These are phyloP conservation scores for Aphaenogaster ashmeadi DNA, from an alignment of 1,140 invertebrate species.

Conservation along the genomic window DNA sequence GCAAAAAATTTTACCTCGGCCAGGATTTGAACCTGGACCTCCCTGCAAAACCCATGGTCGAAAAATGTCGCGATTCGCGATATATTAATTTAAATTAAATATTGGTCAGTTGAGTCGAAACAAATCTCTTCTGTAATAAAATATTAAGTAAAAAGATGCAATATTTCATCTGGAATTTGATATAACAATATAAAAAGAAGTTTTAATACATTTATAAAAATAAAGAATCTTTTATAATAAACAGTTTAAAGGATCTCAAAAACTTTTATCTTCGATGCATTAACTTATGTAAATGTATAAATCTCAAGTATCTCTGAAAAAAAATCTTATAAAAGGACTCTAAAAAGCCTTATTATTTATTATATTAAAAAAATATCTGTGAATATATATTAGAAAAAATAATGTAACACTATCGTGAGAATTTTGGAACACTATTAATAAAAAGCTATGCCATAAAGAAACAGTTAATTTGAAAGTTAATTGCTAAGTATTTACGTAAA, in stretches of 20 bases:
- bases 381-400: neutral
- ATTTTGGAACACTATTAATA: neutral
- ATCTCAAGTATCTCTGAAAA: neutral
- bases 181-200: neutral
- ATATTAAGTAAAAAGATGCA: neutral
- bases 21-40: too few relatives aligned
- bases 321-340: neutral
- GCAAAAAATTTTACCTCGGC: too few relatives aligned
- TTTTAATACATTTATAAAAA: neutral
- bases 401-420: neutral
- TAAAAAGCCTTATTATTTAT: neutral
- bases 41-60: too few relatives aligned
- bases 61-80: too few relatives aligned
- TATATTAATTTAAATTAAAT: too few relatives aligned
- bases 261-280: neutral
- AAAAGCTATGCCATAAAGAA: neutral
- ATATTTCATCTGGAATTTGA: neutral
- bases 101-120: too few relatives aligned
- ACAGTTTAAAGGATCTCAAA: neutral
- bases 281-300: neutral
- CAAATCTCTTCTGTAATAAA: too few relatives aligned
- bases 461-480: slow-evolving; percentile 1
- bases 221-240: neutral
- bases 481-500: neutral
- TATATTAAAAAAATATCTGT: neutral